Percentiles rank a stretch among this genome's conserved stretches.
phyloP scores from a whole-genome alignment of 2,113 vertebrate species.

The Corythornis vintsioides region DNA sequence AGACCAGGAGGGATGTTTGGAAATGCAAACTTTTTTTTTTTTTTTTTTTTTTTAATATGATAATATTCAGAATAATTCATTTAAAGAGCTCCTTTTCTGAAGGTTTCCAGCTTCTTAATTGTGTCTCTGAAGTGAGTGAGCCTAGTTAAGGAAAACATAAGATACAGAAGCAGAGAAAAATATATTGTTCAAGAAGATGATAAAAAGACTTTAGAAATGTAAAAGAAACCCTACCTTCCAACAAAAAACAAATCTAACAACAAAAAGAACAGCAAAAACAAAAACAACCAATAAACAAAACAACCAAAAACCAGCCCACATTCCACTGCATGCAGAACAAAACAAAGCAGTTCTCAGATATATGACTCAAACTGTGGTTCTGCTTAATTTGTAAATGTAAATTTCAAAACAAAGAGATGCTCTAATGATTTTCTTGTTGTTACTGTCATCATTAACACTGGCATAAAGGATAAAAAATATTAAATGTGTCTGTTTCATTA shows the following conservation, averaged over 20 bases:
- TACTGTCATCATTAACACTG: not conserved
- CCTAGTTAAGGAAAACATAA: not conserved
- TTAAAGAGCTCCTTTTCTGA: not conserved
- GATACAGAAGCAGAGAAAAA: not conserved
- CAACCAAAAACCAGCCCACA: not conserved
- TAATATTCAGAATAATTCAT: constrained; percentile 23
- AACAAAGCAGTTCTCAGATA: not conserved
- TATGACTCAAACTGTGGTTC: not conserved
- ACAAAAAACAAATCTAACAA: not conserved
- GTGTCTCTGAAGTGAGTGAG: not conserved
- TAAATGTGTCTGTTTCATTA: not conserved
- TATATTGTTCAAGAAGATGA: not conserved
- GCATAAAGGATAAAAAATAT: not conserved
- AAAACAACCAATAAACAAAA: not conserved
- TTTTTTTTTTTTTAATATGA: not conserved
- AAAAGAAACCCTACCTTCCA: not conserved
- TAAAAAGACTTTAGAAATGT: not conserved
- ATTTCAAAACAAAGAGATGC: not conserved
- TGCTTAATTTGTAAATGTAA: not conserved
- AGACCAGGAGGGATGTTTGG: constrained; percentile 28
- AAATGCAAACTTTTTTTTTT: not conserved
- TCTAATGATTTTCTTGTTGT: not conserved
- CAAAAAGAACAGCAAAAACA: not conserved
- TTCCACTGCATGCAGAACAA: not conserved
- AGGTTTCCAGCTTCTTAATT: not conserved